Conservation (phyloP, 2,113 vertebrate species). For the Telmatochromis bifrenatus region DNA sequence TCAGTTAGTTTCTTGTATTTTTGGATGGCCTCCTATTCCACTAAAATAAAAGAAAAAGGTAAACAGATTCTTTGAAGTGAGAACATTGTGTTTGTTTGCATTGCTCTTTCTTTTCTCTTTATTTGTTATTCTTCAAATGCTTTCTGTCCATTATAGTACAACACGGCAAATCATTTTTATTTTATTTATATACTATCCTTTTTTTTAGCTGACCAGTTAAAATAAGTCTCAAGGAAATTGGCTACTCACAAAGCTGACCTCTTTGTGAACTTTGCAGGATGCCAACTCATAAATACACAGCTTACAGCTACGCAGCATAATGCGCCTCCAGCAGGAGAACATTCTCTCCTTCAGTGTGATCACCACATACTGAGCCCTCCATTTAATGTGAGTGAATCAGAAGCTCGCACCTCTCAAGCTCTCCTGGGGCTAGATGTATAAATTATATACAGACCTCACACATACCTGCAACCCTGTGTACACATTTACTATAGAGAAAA, state of each 20-base stretch:
- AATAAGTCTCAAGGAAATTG: not conserved
- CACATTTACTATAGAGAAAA: not conserved
- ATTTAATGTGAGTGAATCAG: not conserved
- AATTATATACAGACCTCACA: not conserved
- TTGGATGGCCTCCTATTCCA: not conserved
- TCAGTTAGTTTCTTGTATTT: not conserved
- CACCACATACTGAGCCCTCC: not conserved
- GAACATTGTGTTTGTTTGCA: not conserved
- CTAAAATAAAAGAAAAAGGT: not conserved
- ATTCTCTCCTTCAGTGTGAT: constrained; percentile 2
- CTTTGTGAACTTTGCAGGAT: constrained; percentile 22
- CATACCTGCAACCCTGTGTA: not conserved
- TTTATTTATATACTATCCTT: not conserved
- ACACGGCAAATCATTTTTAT: not conserved
- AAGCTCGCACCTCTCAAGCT: not conserved
- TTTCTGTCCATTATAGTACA: not conserved
- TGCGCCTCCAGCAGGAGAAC: constrained; percentile 12
- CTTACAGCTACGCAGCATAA: constrained; percentile 14
- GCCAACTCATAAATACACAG: constrained; percentile 36
- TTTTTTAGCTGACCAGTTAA: not conserved
- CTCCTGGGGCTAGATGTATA: not conserved
- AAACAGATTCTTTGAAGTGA: not conserved
- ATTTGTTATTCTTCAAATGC: not conserved
- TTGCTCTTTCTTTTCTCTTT: not conserved
- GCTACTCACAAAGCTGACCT: constrained; percentile 34